These are phyloP conservation scores for Clarias laeviceps DNA, from an alignment of 2,797 vertebrate genomes.

Conservation along the genomic window DNA sequence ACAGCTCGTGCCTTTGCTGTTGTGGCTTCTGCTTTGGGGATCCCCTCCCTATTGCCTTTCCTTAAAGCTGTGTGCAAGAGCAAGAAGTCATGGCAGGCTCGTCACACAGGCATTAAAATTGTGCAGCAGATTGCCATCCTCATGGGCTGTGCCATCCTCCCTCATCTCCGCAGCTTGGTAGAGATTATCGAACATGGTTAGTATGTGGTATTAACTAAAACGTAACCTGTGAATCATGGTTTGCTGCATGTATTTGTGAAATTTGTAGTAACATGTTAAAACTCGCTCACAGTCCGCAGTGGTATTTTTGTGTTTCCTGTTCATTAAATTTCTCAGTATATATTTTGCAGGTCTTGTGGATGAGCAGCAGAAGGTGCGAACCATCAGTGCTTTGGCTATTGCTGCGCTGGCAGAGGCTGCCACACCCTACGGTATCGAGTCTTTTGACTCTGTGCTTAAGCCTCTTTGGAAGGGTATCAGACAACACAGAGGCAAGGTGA, in stretches of 20 bases:
- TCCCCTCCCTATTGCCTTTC: slow-evolving; percentile 96
- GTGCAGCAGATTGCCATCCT: slow-evolving; percentile 99
- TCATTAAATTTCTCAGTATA: background rate
- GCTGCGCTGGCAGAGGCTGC: slow-evolving; percentile 97
- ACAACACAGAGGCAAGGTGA: slow-evolving; percentile 98
- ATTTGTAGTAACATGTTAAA: background rate
- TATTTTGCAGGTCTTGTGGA: slow-evolving; percentile 87
- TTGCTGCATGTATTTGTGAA: background rate
- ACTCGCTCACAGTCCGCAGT: too few species aligned
- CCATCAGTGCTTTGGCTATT: slow-evolving; percentile 97
- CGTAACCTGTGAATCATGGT: too few species aligned
- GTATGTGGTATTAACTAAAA: slow-evolving; percentile 58
- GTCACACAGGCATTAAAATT: slow-evolving; percentile 98
- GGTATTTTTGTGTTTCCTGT: background rate
- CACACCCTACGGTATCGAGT: slow-evolving; percentile 97
- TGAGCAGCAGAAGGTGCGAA: slow-evolving; percentile 98
- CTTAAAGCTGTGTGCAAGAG: slow-evolving; percentile 99
- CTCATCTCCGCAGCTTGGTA: slow-evolving; percentile 98
- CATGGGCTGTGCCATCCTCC: slow-evolving; percentile 98
- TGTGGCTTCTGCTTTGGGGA: slow-evolving; percentile 95
- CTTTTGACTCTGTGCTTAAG: slow-evolving; percentile 97
- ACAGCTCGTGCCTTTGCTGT: slow-evolving; percentile 97
- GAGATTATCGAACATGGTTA: slow-evolving; percentile 98
- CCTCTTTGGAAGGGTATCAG: slow-evolving; percentile 98
- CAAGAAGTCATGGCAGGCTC: slow-evolving; percentile 98